These are phyloP conservation scores for Zosterops hypoxanthus DNA, from an alignment of 2,113 vertebrate genomes.

Conservation along the genomic window DNA sequence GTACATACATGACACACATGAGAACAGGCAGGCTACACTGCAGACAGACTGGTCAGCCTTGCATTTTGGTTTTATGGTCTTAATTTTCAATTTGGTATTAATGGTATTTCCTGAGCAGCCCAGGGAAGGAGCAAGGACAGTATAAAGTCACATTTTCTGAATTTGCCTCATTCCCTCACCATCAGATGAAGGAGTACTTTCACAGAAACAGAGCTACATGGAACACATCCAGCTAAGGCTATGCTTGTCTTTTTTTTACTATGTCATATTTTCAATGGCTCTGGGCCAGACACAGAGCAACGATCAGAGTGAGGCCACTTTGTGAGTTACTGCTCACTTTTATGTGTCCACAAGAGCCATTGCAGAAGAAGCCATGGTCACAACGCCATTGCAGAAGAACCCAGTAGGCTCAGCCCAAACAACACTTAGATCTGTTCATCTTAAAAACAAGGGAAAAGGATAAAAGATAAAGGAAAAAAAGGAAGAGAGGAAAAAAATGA, in stretches of 20 bases:
- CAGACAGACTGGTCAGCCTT: not conserved
- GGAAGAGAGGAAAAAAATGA: rapidly evolving
- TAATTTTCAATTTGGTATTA: not conserved
- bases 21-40: not conserved
- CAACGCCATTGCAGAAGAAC: not conserved
- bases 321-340: not conserved
- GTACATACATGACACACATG: rapidly evolving
- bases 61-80: not conserved
- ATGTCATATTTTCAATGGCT: not conserved
- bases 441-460: not conserved
- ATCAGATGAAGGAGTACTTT: not conserved
- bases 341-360: not conserved
- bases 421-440: not conserved
- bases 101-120: not conserved
- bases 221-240: not conserved
- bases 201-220: not conserved
- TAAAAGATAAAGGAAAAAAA: not conserved
- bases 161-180: not conserved
- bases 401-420: not conserved
- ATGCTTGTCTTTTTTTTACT: not conserved
- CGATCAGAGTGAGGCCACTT: not conserved
- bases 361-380: not conserved
- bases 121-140: not conserved
- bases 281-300: not conserved
- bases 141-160: not conserved